These are phyloP conservation scores for Holcopasites calliopsidis DNA, from an alignment of 1,140 invertebrate species.

Conservation along the genomic window DNA sequence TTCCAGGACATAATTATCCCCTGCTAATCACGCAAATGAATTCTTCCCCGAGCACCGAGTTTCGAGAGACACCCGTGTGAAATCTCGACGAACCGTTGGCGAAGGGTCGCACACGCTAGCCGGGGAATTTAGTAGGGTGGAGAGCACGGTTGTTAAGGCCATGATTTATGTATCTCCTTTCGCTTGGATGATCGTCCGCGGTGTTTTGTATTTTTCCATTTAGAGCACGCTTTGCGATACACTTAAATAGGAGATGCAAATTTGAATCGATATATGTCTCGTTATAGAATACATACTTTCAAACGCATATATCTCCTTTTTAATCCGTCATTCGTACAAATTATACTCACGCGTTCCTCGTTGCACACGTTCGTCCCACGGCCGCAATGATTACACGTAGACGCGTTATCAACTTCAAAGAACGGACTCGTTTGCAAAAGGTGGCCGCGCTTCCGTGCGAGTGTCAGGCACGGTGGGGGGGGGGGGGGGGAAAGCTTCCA, in stretches of 20 bases:
- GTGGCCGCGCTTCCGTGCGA: neutral
- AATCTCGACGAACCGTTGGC: conserved; percentile 3
- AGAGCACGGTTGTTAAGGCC: no score
- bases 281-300: no score
- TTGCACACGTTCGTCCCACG: neutral
- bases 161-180: no score
- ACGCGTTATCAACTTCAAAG: neutral
- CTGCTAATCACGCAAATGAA: conserved; percentile 27
- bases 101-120: neutral
- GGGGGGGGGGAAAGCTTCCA: neutral
- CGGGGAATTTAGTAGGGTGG: neutral
- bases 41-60: conserved; percentile 16
- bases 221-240: no score
- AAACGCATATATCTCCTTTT: no score
- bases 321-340: no score
- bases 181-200: no score
- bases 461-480: no score
- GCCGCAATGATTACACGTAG: neutral
- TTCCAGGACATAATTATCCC: conserved; percentile 25
- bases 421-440: neutral
- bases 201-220: no score
- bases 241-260: no score
- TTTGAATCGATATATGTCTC: no score
- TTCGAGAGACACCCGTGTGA: neutral
- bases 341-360: neutral